Percentiles rank a stretch among this genome's conserved stretches.
These are phyloP conservation scores for Lepidocolaptes lacrymiger DNA, from an alignment of 2,797 vertebrate species.

Conservation along the genomic window DNA sequence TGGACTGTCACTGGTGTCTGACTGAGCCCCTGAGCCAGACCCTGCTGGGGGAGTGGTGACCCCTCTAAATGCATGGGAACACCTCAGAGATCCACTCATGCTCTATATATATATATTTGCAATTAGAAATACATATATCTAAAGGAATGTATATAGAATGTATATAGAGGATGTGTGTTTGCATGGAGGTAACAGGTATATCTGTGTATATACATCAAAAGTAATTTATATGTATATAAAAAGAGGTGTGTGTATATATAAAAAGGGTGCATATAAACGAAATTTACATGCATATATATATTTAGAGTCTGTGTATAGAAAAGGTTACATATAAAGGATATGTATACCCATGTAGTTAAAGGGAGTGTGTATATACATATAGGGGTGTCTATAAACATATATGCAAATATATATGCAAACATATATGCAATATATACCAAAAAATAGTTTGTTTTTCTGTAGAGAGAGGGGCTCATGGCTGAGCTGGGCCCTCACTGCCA, in stretches of 20 bases:
- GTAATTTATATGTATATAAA: background rate
- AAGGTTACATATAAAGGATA: background rate
- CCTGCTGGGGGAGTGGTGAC: background rate
- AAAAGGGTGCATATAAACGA: background rate
- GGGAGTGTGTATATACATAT: background rate
- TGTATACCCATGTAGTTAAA: background rate
- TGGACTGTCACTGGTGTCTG: accelerated
- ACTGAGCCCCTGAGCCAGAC: background rate
- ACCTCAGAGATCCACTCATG: background rate
- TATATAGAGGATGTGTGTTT: background rate
- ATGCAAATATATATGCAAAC: no score
- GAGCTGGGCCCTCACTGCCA: background rate
- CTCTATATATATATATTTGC: no score
- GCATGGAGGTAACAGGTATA: accelerated
- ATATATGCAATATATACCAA: no score
- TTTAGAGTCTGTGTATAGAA: background rate
- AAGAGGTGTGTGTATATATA: background rate
- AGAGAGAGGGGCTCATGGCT: background rate
- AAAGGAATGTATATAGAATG: background rate
- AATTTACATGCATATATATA: background rate
- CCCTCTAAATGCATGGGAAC: background rate
- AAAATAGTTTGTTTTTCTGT: no score
- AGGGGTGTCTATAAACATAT: no score
- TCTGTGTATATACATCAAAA: no score
- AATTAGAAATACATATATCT: background rate